These are phyloP conservation scores for Riptortus pedestris DNA, from an alignment of 1,140 invertebrate species.

Conservation along the genomic window DNA sequence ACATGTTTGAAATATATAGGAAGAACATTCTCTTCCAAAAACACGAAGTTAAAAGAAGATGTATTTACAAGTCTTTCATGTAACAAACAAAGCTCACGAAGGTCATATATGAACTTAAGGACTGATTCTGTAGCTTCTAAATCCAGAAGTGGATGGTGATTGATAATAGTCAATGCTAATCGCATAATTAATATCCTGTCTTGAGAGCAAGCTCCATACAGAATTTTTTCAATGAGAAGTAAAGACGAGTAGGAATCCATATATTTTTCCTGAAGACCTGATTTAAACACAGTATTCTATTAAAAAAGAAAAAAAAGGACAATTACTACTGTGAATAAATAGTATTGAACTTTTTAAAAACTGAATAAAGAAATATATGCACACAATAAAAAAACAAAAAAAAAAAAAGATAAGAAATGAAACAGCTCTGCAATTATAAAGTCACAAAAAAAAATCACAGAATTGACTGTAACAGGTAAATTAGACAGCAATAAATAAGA, in stretches of 20 bases:
- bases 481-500: too few species aligned
- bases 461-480: not conserved
- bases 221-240: constrained; percentile 55
- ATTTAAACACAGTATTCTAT: not conserved
- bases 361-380: not conserved
- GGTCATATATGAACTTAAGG: constrained; percentile 46
- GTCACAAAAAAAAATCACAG: not conserved
- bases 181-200: constrained; percentile 52
- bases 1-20: constrained; percentile 64
- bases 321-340: not conserved
- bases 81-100: constrained; percentile 51
- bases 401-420: not conserved
- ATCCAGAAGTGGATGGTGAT: constrained; percentile 44
- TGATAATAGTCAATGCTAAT: constrained; percentile 54
- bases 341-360: not conserved
- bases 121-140: constrained; percentile 44
- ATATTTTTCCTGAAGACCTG: constrained; percentile 40
- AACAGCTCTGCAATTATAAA: not conserved
- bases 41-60: constrained; percentile 66
- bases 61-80: constrained; percentile 46
- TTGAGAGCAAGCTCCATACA: constrained; percentile 57
- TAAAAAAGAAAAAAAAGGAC: not conserved
- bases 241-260: constrained; percentile 60
- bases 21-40: constrained; percentile 68
- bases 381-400: constrained; percentile 7